Evolutionary conservation across 1,140 invertebrate genomes (phyloP).

Genomic region (Drosophila neocordata): DNA sequence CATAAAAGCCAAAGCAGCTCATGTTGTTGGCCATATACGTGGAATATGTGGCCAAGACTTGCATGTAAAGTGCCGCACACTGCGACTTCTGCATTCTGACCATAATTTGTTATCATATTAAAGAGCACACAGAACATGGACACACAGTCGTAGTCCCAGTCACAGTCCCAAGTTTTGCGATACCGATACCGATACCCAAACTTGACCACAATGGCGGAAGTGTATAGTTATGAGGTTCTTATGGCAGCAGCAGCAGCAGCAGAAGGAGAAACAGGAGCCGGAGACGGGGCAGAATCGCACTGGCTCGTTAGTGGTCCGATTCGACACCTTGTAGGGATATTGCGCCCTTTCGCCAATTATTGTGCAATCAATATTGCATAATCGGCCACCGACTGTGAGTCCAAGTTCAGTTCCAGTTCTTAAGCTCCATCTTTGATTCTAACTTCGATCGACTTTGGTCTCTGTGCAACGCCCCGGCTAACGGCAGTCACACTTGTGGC

Average conservation of each 20-base stretch:
- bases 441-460: neutral
- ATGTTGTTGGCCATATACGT: constrained; percentile 52
- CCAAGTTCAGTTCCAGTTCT: neutral
- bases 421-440: constrained; percentile 3
- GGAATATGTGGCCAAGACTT: constrained; percentile 37
- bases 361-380: constrained; percentile 80
- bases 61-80: constrained; percentile 76
- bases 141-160: constrained; percentile 20
- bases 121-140: constrained; percentile 61
- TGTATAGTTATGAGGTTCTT: constrained; percentile 65
- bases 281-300: constrained; percentile 1
- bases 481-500: constrained; percentile 77
- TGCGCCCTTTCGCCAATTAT: constrained; percentile 77
- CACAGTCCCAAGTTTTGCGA: constrained; percentile 33
- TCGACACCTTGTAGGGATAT: constrained; percentile 75
- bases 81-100: constrained; percentile 53
- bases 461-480: constrained; percentile 61
- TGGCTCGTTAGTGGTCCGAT: constrained; percentile 71
- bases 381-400: constrained; percentile 48
- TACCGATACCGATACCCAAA: constrained; percentile 51
- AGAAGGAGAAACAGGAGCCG: neutral
- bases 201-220: constrained; percentile 62
- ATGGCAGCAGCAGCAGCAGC: constrained; percentile 39
- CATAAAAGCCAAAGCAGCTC: constrained; percentile 69
- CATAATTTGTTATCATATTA: constrained; percentile 81